Evolutionary conservation across 2,797 vertebrate species (phyloP).

Genomic region (Syncerus caffer): DNA sequence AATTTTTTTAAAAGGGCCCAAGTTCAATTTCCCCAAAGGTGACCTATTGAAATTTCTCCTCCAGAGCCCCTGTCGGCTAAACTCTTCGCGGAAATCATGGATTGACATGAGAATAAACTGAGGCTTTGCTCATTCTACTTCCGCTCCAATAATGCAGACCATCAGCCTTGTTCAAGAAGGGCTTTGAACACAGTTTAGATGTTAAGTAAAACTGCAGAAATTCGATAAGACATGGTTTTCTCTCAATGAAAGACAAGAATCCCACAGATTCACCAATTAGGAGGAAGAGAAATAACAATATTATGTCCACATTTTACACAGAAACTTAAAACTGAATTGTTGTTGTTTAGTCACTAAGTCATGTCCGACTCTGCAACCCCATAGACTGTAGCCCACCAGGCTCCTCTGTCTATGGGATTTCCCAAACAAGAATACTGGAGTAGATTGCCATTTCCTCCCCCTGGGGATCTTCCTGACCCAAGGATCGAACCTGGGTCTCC

Average conservation of each 20-base stretch:
- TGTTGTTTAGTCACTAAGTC: background rate
- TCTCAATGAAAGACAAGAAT: background rate
- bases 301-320: background rate
- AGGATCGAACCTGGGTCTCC: background rate
- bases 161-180: constrained; percentile 55
- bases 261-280: background rate
- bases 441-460: background rate
- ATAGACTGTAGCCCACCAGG: rapidly evolving
- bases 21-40: constrained; percentile 58
- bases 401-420: background rate
- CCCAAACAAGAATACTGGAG: background rate
- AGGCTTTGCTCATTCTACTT: background rate
- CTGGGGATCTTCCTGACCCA: background rate
- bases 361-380: background rate
- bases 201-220: constrained; percentile 56
- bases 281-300: background rate
- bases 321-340: background rate
- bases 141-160: constrained; percentile 55
- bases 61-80: background rate
- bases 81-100: background rate
- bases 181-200: constrained; percentile 49
- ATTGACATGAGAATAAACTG: background rate
- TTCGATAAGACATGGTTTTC: constrained; percentile 28
- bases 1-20: constrained; percentile 14
- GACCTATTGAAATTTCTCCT: constrained; percentile 51